phyloP scores from a whole-genome alignment of 1,140 invertebrate genomes.

The Pseudomyrmex dendroicus region DNA sequence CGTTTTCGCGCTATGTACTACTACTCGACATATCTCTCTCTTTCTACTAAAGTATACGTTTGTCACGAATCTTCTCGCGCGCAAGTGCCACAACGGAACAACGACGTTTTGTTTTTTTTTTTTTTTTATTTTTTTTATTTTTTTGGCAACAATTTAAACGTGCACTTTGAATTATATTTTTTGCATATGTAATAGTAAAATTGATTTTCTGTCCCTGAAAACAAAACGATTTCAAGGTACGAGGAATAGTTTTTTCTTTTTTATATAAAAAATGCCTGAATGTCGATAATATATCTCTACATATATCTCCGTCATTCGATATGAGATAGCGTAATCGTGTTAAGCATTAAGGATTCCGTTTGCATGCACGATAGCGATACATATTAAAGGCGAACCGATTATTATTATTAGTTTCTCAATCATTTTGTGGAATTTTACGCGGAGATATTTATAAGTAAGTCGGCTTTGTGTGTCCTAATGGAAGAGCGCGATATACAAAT shows the following conservation, averaged over 20 bases:
- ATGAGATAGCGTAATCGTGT: constrained; percentile 37
- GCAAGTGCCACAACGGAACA: background rate
- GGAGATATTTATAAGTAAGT: background rate
- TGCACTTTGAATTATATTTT: background rate
- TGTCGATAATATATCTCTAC: constrained; percentile 14
- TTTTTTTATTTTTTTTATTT: too few species aligned
- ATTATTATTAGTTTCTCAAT: constrained; percentile 43
- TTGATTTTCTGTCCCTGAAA: background rate
- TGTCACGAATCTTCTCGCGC: background rate
- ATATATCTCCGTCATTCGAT: constrained; percentile 12
- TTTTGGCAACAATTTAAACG: background rate
- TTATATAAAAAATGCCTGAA: background rate
- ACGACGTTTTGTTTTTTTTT: too few species aligned
- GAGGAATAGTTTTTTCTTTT: constrained; percentile 2
- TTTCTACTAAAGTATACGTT: background rate
- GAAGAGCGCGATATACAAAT: constrained; percentile 19
- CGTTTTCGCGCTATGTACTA: background rate
- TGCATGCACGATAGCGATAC: constrained; percentile 32
- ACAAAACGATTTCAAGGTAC: background rate
- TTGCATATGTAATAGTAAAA: background rate
- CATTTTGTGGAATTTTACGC: constrained; percentile 57
- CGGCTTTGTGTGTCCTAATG: background rate
- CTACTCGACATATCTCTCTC: background rate
- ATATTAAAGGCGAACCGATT: constrained; percentile 50
- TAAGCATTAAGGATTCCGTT: constrained; percentile 35